These are phyloP conservation scores for Idaea aversata DNA, from an alignment of 2,888 invertebrate genomes.

Conservation along the genomic window DNA sequence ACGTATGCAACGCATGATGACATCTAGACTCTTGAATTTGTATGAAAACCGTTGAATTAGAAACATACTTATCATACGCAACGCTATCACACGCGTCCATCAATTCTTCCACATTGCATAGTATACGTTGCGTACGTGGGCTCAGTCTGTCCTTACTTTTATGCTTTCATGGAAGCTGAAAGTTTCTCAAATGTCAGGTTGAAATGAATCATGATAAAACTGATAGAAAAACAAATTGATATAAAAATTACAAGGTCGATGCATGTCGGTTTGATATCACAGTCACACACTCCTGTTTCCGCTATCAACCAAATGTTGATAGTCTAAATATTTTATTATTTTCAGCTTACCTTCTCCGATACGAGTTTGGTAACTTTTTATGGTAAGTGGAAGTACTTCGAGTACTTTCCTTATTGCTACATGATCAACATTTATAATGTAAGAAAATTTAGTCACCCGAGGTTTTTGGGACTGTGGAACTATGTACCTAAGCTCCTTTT, in stretches of 20 bases:
- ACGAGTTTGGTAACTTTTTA: slow-evolving; percentile 73
- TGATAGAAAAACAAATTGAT: no score
- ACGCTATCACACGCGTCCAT: no score
- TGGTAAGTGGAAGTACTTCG: slow-evolving; percentile 76
- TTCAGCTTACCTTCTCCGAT: slow-evolving; percentile 77
- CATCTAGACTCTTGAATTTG: no score
- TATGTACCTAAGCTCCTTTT: background rate
- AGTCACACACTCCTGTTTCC: slow-evolving; percentile 20
- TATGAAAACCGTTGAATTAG: no score
- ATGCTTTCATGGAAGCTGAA: no score
- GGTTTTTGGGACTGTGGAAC: background rate
- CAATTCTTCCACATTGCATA: no score
- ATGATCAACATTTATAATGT: slow-evolving; percentile 47
- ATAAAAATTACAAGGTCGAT: background rate
- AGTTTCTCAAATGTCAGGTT: no score
- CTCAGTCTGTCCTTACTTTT: no score
- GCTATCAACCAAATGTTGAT: slow-evolving; percentile 38
- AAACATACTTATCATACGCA: no score
- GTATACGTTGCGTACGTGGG: no score
- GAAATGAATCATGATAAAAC: no score
- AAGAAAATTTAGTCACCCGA: background rate
- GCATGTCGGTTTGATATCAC: slow-evolving; percentile 43
- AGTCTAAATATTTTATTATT: slow-evolving; percentile 75
- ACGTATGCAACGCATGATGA: no score
- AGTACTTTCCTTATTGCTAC: slow-evolving; percentile 65